Conservation (phyloP, 2,888 invertebrate species). For the Apamea monoglypha region DNA sequence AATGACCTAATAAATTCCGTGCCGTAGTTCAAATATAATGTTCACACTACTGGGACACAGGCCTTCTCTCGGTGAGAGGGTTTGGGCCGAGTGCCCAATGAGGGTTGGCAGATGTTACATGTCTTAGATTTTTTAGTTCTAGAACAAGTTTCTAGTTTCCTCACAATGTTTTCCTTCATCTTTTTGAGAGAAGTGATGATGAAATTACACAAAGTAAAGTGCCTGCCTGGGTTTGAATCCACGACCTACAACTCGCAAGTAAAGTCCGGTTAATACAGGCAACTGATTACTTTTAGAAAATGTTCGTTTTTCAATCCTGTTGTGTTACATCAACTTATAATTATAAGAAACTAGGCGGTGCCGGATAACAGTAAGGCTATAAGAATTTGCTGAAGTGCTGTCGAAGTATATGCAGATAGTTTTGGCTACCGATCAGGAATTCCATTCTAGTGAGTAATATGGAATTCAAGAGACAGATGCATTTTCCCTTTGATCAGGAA, state of each 20-base stretch:
- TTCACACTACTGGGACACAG: not conserved
- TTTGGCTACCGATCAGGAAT: not conserved
- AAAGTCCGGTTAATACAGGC: conserved; percentile 11
- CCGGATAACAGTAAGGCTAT: conserved; percentile 53
- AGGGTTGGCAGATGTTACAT: too few species aligned
- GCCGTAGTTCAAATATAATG: not conserved
- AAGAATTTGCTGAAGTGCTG: conserved; percentile 25
- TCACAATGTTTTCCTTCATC: too few species aligned
- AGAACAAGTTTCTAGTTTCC: too few species aligned
- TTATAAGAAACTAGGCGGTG: conserved; percentile 48
- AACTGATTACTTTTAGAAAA: conserved; percentile 60
- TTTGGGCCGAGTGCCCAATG: too few species aligned
- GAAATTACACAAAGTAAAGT: too few species aligned
- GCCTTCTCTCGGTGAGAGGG: too few species aligned
- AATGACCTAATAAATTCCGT: conserved; percentile 38
- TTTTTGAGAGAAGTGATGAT: too few species aligned
- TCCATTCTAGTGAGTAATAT: not conserved
- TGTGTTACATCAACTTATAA: conserved; percentile 49
- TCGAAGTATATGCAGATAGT: conserved; percentile 25
- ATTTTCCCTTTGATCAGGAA: not conserved
- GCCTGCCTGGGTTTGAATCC: too few species aligned
- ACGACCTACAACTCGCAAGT: too few species aligned
- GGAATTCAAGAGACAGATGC: not conserved
- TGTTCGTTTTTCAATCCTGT: conserved; percentile 40
- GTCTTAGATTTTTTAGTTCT: too few species aligned